These are phyloP conservation scores for Myrmecobius fasciatus DNA, from an alignment of 2,113 vertebrate genomes.

Conservation along the genomic window DNA sequence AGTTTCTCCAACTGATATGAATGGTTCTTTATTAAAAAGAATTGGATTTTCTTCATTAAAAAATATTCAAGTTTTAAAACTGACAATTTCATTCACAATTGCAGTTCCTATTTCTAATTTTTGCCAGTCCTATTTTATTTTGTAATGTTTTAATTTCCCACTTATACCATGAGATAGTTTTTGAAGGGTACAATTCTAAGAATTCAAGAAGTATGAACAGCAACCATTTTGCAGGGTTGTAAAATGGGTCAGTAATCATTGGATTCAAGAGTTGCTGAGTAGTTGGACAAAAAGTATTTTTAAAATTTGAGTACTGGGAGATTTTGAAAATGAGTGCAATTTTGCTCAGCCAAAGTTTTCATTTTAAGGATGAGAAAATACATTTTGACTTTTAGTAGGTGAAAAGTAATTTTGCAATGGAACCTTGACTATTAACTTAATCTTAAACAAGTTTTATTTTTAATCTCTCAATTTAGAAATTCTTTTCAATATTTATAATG, in stretches of 20 bases:
- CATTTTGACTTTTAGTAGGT: background rate
- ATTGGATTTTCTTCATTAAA: constrained; percentile 33
- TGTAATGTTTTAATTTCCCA: background rate
- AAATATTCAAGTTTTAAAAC: background rate
- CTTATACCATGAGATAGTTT: background rate
- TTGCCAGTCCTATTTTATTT: background rate
- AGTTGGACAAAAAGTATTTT: background rate
- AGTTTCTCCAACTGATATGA: background rate
- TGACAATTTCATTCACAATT: background rate
- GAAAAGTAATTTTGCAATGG: background rate
- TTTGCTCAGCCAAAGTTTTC: background rate
- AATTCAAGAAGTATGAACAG: background rate
- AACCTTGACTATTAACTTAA: constrained; percentile 16
- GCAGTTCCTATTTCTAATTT: background rate
- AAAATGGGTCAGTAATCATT: constrained; percentile 25
- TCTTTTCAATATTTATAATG: background rate
- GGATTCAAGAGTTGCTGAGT: background rate
- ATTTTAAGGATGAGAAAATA: background rate
- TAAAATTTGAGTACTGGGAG: background rate
- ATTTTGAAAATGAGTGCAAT: background rate
- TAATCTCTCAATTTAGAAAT: constrained; percentile 11
- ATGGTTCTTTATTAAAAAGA: background rate
- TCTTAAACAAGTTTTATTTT: constrained; percentile 26
- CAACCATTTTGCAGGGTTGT: background rate
- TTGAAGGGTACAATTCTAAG: constrained; percentile 25